These are phyloP conservation scores for Sinopyrophorus schimmeli DNA, from an alignment of 2,888 invertebrate genomes.

Conservation along the genomic window DNA sequence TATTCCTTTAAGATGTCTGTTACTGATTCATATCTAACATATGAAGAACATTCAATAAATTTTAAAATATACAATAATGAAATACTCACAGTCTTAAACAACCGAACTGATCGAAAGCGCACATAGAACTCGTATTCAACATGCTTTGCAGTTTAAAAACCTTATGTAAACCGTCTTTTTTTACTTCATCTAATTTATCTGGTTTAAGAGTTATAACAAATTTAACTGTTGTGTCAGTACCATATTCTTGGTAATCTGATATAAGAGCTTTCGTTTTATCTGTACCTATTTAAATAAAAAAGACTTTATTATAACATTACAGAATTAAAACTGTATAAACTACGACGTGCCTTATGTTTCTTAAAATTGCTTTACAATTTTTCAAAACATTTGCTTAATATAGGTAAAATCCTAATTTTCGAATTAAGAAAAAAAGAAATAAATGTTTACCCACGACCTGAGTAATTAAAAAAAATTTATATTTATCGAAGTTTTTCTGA, in stretches of 20 bases:
- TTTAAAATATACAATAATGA: no score
- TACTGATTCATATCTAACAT: conserved; percentile 76
- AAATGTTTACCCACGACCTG: no score
- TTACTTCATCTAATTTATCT: conserved; percentile 71
- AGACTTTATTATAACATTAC: no score
- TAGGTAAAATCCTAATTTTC: no score
- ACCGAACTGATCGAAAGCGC: conserved; percentile 68
- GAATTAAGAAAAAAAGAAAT: no score
- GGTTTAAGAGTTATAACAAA: conserved; percentile 80
- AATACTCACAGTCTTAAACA: conserved; percentile 66
- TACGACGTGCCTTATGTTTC: no score
- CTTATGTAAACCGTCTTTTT: conserved; percentile 89
- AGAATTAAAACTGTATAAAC: neutral
- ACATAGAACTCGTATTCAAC: conserved; percentile 83
- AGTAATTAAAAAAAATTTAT: no score
- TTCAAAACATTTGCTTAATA: no score
- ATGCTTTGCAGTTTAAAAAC: conserved; percentile 88
- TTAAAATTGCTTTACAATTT: no score
- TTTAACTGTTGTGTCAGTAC: conserved; percentile 92
- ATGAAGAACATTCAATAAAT: no score
- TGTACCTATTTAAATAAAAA: conserved; percentile 53
- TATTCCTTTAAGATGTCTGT: conserved; percentile 83
- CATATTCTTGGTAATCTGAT: conserved; percentile 86
- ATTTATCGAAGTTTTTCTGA: no score
- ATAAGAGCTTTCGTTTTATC: conserved; percentile 69